Percentiles rank a stretch among this genome's conserved stretches.
These are phyloP conservation scores for Helicoverpa zea DNA, from an alignment of 1,140 invertebrate species.

Conservation along the genomic window DNA sequence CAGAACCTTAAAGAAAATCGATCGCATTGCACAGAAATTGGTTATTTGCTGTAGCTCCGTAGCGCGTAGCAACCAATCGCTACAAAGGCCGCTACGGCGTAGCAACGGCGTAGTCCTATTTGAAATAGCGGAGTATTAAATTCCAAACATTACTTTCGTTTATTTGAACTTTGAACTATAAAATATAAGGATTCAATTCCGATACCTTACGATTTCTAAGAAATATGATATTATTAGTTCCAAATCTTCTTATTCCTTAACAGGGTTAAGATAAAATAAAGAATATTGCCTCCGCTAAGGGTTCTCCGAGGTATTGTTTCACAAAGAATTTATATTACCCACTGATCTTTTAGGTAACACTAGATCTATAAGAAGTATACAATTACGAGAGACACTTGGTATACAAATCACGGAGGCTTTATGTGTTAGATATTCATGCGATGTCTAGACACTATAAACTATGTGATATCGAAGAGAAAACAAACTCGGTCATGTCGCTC, in stretches of 20 bases:
- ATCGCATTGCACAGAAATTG: background rate
- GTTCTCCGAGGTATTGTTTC: background rate
- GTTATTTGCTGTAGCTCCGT: background rate
- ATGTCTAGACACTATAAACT: slow-evolving; percentile 23
- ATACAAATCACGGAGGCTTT: background rate
- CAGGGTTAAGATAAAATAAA: background rate
- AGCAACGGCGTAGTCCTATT: background rate
- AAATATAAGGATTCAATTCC: slow-evolving; percentile 5
- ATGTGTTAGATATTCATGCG: background rate
- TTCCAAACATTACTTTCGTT: background rate
- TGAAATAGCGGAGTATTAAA: background rate
- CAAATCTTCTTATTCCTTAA: background rate
- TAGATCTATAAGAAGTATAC: too few species aligned
- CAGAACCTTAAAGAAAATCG: background rate
- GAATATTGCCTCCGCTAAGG: background rate
- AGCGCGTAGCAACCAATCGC: background rate
- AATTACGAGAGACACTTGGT: background rate
- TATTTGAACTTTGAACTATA: background rate
- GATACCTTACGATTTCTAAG: background rate
- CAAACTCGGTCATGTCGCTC: background rate
- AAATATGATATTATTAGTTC: slow-evolving; percentile 30
- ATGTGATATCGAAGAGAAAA: background rate
- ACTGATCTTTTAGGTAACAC: too few species aligned
- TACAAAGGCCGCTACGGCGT: background rate
- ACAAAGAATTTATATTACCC: background rate